These are phyloP conservation scores for Horisme vitalbata DNA, from an alignment of 2,888 invertebrate species.

Conservation along the genomic window DNA sequence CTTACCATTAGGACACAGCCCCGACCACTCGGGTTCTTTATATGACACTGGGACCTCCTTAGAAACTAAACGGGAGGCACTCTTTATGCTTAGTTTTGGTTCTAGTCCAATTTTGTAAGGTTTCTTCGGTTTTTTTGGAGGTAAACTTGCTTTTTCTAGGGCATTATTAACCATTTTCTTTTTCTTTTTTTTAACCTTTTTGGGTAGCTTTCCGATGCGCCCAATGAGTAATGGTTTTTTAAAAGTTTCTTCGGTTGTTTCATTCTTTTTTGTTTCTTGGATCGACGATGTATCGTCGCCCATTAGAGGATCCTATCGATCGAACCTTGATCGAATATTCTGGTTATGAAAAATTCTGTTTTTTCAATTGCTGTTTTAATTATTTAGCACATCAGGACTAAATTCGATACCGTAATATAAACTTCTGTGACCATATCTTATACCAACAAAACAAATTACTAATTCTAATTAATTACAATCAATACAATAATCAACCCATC, in stretches of 20 bases:
- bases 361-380: too few species aligned
- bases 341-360: too few species aligned
- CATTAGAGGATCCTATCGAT: conserved; percentile 30
- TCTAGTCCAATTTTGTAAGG: conserved; percentile 28
- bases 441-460: too few species aligned
- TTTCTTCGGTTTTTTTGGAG: conserved; percentile 23
- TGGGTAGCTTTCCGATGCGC: conserved; percentile 78
- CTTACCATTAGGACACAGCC: conserved; percentile 79
- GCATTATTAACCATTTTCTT: too few species aligned
- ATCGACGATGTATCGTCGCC: conserved; percentile 34
- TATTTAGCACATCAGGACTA: too few species aligned
- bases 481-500: too few species aligned
- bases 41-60: conserved; percentile 84
- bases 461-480: too few species aligned
- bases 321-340: too few species aligned
- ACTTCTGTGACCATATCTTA: too few species aligned
- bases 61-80: too few species aligned
- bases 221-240: conserved; percentile 82
- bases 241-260: conserved; percentile 48
- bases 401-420: too few species aligned
- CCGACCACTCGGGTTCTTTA: conserved; percentile 92
- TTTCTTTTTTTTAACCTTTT: conserved; percentile 54
- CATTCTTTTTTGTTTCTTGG: conserved; percentile 43
- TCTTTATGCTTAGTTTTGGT: conserved; percentile 41
- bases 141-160: conserved; percentile 39